Evolutionary conservation across 2,888 invertebrate genomes (phyloP), one percentile per base, ranked within the genome.

Genomic region (Chloromyia formosa): DNA sequence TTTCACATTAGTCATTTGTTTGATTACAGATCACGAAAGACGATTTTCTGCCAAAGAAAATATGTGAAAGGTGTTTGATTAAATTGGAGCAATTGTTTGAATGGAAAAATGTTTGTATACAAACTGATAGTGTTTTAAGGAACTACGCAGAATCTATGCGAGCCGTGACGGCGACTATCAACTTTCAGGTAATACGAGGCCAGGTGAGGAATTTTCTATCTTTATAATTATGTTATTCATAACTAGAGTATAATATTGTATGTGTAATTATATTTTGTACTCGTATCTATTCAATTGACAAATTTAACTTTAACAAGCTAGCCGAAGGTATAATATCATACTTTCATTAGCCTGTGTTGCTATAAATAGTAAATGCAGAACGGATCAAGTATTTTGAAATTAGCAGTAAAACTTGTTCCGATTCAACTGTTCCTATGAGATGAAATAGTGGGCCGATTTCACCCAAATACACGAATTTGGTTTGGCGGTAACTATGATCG

Each of bases 81-180:
- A 87, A 90, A 64, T 84, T 91, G 81, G 91, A 92, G 76, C 90
- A 91, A 84, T 87, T 91, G 78, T 91, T 89, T 84, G 91, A 91
- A 81, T 92, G 91, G 88, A 87, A 90, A 27, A 88, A 89, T 80
- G 89, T 87, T 82, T 90, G 90, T 80, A 87, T 90, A 81, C 88
- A 89, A 80, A 90, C 90, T 7, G 91, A 91, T 83, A 89, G 89
- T 14, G 88, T 90, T 79, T 85, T 92, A 75, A 86, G 90, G 79
- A 90, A 90, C 86, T 91, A 91, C 81, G 90, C 90, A 0, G 90
- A 90, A 80, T 91, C 90, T 77, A 89, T 91, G 87, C 87, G 90
- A 80, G 89, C 90, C 77, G 89, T 91, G 77, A 90, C 90, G 4
- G 89, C 89, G 35, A 90, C 90, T 56, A 90, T 91, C 79, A 90